Base-by-base conservation (phyloP, 2,113 vertebrate species). In the Nannospalax galili region DNA sequence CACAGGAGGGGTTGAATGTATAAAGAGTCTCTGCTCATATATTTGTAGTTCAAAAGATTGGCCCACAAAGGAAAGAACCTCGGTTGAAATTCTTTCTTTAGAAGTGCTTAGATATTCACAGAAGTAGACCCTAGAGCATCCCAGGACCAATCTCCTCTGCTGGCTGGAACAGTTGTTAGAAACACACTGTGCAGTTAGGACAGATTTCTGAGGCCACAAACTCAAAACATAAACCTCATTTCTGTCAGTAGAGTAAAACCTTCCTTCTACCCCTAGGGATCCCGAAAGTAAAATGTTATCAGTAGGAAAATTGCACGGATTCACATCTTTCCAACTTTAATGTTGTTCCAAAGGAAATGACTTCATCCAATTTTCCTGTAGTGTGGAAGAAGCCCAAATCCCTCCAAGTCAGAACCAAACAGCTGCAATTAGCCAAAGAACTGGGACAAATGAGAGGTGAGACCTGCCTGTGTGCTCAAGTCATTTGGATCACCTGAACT, bases 31-130 rank as follows among this genome's bases (percentile, higher is more conserved):
- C 84, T 28, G 72, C 92, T 95, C 87, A 81, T 81, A 67, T 96
- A 90, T 97, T 96, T 97, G 93, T 94, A 96, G 97, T 96, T 97
- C 97, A 96, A 97, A 97, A 96, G 96, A 90, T 2, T 93, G 95
- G 91, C 92, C 84, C 90, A 42, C 94, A 91, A 90, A 93, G 94
- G 97, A 92, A 69, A 62, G 58, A 92, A 70, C 35, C 7, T 2
- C 22, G 79, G 74, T 78, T 20, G 91, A 88, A 94, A 92, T 80
- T 72, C 78, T 88, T 60, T 90, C 69, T 93, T 96, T 92, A 78
- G 87, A 92, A 91, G 40, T 92, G 45, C 86, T 90, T 48, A 81
- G 56, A 74, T 72, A 77, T 64, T 84, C 93, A 78, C 11, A 48
- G 93, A 86, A n/a, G 64, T 48, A 86, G 88, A 93, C 80, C 84